Conservation (phyloP, 2,797 vertebrate species). For the Trematomus bernacchii region DNA sequence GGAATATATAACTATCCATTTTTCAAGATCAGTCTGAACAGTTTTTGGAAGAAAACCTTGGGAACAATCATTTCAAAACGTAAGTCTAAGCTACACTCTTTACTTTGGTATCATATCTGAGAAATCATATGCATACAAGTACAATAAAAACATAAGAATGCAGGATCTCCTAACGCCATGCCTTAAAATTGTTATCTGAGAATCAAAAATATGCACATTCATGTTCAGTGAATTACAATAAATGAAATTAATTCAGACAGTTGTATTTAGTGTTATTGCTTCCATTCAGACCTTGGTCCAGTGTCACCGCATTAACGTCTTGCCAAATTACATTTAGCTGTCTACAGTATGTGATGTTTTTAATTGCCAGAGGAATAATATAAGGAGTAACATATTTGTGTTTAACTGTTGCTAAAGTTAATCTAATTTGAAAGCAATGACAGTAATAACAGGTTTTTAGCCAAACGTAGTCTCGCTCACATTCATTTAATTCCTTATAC, state of each 20-base stretch:
- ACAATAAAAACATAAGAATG: conserved; percentile 37
- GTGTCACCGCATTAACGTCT: conserved; percentile 45
- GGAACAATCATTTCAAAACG: conserved; percentile 42
- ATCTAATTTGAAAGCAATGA: conserved; percentile 9
- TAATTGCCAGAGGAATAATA: conserved; percentile 29
- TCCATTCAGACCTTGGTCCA: conserved; percentile 42
- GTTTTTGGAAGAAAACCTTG: conserved; percentile 43
- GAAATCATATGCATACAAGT: conserved; percentile 44
- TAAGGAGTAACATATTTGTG: neutral
- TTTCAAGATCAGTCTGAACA: conserved; percentile 10
- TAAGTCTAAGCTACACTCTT: conserved; percentile 41
- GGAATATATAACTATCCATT: conserved; percentile 15
- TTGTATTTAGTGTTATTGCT: conserved; percentile 75
- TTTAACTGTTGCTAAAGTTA: conserved; percentile 20
- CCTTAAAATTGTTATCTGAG: conserved; percentile 22
- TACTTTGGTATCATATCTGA: conserved; percentile 74
- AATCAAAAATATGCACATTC: conserved; percentile 33
- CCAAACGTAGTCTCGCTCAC: conserved; percentile 18
- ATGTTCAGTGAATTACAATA: conserved; percentile 24
- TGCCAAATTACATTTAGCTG: conserved; percentile 44
- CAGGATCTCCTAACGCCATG: conserved; percentile 12
- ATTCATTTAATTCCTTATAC: neutral
- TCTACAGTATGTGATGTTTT: conserved; percentile 38
- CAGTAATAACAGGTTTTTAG: conserved; percentile 13
- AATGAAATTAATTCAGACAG: conserved; percentile 19